Evolutionary conservation across 2,888 invertebrate genomes (phyloP).

Genomic region (Melinopterus prodromus): DNA sequence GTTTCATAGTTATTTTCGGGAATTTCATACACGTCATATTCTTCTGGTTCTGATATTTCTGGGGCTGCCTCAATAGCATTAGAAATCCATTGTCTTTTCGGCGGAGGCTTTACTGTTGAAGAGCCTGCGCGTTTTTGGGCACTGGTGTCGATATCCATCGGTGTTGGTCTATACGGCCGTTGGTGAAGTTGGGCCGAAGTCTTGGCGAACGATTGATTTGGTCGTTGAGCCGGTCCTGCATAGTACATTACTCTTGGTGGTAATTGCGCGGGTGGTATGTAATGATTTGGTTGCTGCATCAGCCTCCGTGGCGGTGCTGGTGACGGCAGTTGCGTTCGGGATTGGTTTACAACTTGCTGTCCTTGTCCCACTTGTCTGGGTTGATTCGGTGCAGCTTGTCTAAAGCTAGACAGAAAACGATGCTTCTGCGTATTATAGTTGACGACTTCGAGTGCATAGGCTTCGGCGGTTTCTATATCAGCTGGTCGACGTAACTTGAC

Average conservation of each 20-base stretch:
- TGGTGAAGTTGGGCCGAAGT: neutral
- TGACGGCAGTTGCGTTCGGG: neutral
- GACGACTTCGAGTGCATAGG: neutral
- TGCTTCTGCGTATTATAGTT: constrained; percentile 18
- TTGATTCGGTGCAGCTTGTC: neutral
- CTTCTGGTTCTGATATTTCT: constrained; percentile 14
- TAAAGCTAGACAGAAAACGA: neutral
- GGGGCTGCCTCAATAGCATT: neutral
- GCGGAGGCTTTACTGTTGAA: neutral
- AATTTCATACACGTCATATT: too few species aligned
- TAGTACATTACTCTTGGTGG: neutral
- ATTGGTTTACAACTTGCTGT: neutral
- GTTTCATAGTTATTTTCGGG: too few species aligned
- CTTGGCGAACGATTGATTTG: neutral
- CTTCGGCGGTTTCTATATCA: constrained; percentile 20
- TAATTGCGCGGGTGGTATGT: constrained; percentile 9
- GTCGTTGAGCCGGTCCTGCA: neutral
- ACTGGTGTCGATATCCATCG: constrained; percentile 23
- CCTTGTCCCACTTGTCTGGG: neutral
- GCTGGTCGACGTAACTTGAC: constrained; percentile 4
- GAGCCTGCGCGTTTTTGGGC: constrained; percentile 12
- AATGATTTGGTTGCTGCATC: constrained; percentile 6
- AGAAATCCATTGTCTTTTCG: constrained; percentile 25
- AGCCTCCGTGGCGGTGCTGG: neutral
- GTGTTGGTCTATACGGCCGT: constrained; percentile 16